Evolutionary conservation across 2,797 vertebrate genomes (phyloP).

Genomic region (Phataginus tricuspis): DNA sequence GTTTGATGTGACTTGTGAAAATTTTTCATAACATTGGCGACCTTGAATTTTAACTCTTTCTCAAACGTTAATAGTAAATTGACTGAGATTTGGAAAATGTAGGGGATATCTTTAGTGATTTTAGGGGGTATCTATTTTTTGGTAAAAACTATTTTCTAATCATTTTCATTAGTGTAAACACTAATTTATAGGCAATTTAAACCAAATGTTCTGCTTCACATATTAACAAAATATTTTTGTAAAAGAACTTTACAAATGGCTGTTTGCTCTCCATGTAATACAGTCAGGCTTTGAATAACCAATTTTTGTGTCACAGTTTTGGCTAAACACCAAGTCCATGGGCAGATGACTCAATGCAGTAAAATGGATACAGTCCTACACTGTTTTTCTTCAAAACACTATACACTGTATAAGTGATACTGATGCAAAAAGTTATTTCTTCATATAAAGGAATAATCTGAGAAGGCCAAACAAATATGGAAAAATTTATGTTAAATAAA

Average conservation of each 20-base stretch:
- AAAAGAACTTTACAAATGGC: neutral
- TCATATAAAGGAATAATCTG: neutral
- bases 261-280: neutral
- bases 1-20: neutral
- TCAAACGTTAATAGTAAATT: conserved; percentile 12
- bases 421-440: neutral
- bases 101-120: neutral
- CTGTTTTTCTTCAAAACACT: neutral
- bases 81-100: neutral
- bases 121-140: neutral
- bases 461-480: neutral
- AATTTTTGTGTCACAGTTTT: neutral
- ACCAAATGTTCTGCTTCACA: conserved; percentile 26
- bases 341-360: neutral
- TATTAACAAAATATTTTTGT: conserved; percentile 1
- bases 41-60: neutral
- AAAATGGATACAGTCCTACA: neutral
- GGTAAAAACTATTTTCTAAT: neutral
- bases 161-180: conserved; percentile 48
- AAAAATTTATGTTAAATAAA: neutral
- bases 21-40: neutral
- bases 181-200: conserved; percentile 13
- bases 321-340: neutral
- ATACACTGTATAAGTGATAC: neutral
- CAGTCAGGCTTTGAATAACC: neutral